phyloP scores from a whole-genome alignment of 2,888 invertebrate genomes.

The Apodemia duryi region DNA sequence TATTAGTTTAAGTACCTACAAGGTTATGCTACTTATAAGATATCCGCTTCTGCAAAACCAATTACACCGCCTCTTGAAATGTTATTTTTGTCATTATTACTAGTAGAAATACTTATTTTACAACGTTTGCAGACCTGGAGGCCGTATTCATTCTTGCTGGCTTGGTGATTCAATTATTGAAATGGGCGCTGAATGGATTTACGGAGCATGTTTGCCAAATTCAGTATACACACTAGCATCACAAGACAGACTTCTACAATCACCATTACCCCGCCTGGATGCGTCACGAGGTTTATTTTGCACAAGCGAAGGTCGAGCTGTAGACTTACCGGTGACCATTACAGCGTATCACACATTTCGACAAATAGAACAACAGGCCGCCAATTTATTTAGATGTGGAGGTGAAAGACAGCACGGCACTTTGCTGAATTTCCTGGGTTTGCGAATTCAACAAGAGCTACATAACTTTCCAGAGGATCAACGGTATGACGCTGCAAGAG shows the following conservation, averaged over 20 bases:
- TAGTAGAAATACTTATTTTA: background rate
- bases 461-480: constrained; percentile 85
- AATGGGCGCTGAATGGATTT: constrained; percentile 87
- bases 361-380: constrained; percentile 84
- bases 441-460: constrained; percentile 84
- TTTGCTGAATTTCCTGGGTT: constrained; percentile 81
- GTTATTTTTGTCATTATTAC: background rate
- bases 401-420: constrained; percentile 82
- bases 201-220: constrained; percentile 85
- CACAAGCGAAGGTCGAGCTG: constrained; percentile 84
- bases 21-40: too few relatives aligned
- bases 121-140: constrained; percentile 81
- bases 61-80: background rate
- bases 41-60: too few relatives aligned
- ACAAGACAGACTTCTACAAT: constrained; percentile 82
- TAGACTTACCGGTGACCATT: constrained; percentile 81
- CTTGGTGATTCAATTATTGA: constrained; percentile 87
- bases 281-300: constrained; percentile 81
- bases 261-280: constrained; percentile 77
- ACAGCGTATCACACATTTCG: constrained; percentile 83
- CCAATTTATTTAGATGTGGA: constrained; percentile 81
- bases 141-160: constrained; percentile 88
- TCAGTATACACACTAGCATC: constrained; percentile 85
- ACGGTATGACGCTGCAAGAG: constrained; percentile 83
- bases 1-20: too few relatives aligned